These are phyloP conservation scores for Sclerodermus sp. DNA, from an alignment of 2,888 invertebrate genomes.

Conservation along the genomic window DNA sequence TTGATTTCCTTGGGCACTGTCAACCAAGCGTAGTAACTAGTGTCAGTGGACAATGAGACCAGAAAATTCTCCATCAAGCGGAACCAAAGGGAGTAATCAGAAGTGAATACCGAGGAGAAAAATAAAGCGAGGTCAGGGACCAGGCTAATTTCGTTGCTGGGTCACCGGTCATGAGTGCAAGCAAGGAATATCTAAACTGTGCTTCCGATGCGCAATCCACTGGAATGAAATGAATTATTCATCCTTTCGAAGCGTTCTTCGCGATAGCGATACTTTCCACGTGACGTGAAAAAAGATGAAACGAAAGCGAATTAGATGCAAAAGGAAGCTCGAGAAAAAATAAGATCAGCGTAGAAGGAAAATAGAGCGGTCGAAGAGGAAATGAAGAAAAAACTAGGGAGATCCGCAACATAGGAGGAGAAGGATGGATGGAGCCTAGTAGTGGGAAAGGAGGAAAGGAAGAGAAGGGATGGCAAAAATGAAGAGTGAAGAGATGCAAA, in stretches of 20 bases:
- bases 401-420: not conserved
- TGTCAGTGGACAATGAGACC: too few species aligned
- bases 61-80: too few species aligned
- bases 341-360: not conserved
- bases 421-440: not conserved
- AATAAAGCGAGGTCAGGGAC: too few species aligned
- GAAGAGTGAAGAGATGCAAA: conserved; percentile 1
- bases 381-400: not conserved
- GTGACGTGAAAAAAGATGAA: conserved; percentile 8
- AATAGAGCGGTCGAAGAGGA: conserved; percentile 9
- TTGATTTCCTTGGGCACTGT: too few species aligned
- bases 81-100: too few species aligned
- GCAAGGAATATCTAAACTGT: too few species aligned
- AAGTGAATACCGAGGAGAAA: too few species aligned
- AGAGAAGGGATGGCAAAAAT: not conserved
- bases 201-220: too few species aligned
- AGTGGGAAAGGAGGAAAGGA: not conserved
- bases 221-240: conserved; percentile 52
- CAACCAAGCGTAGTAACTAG: too few species aligned
- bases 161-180: too few species aligned
- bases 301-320: not conserved
- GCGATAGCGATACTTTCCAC: conserved; percentile 14
- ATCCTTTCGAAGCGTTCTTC: conserved; percentile 39
- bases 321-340: not conserved
- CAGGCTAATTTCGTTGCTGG: too few species aligned